Conservation (phyloP, 1,140 invertebrate species). For the Rhynchophorus ferrugineus region DNA sequence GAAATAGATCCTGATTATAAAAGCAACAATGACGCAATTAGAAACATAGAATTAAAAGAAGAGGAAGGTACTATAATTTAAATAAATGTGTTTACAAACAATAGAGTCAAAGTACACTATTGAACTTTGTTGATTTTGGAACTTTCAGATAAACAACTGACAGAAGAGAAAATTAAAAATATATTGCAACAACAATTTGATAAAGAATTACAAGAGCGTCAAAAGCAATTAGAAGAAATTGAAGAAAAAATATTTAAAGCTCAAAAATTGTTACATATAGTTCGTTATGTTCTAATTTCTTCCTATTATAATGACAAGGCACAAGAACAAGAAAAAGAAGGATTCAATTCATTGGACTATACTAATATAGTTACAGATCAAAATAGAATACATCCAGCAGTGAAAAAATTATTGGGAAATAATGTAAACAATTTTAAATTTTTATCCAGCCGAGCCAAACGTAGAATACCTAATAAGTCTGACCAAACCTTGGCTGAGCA, state of each 20-base stretch:
- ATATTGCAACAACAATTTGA: slow-evolving; percentile 35
- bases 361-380: slow-evolving; percentile 40
- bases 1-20: slow-evolving; percentile 37
- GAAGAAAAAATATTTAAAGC: slow-evolving; percentile 53
- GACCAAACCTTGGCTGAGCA: slow-evolving; percentile 3
- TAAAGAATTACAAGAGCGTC: slow-evolving; percentile 30
- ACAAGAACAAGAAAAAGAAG: slow-evolving; percentile 38
- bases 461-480: slow-evolving; percentile 18
- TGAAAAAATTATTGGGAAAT: slow-evolving; percentile 59
- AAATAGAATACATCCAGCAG: slow-evolving; percentile 61
- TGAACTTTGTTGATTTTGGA: background rate
- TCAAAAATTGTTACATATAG: slow-evolving; percentile 57
- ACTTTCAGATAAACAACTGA: slow-evolving; percentile 30
- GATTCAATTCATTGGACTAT: slow-evolving; percentile 3
- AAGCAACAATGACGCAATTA: slow-evolving; percentile 24
- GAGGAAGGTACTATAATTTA: slow-evolving; percentile 28
- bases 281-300: slow-evolving; percentile 60
- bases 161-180: slow-evolving; percentile 27
- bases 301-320: slow-evolving; percentile 62
- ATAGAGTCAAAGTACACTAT: background rate
- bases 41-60: slow-evolving; percentile 29
- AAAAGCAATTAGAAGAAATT: slow-evolving; percentile 43
- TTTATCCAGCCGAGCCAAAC: slow-evolving; percentile 27
- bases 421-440: slow-evolving; percentile 42
- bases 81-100: slow-evolving; percentile 2